Percentiles rank a stretch among this genome's conserved stretches.
Conservation (phyloP, 2,888 invertebrate genomes). For the Ectemnius continuus region DNA sequence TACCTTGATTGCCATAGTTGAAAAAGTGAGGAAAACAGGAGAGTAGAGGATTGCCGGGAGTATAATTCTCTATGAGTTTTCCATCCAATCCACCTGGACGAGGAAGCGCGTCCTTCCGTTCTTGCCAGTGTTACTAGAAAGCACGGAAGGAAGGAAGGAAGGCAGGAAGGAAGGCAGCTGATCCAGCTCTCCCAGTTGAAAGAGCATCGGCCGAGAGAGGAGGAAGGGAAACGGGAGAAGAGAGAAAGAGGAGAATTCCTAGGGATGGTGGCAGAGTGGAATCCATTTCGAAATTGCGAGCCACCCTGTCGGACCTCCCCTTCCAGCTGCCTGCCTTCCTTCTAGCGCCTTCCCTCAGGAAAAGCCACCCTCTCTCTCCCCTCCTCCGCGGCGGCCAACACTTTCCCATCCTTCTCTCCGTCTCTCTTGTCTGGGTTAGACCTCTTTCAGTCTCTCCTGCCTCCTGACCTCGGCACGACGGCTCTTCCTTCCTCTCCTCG, state of each 20-base stretch:
- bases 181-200: slow-evolving; percentile 58
- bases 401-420: neutral
- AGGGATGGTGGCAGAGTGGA: slow-evolving; percentile 66
- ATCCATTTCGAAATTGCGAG: slow-evolving; percentile 78
- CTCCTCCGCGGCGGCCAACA: too few species aligned
- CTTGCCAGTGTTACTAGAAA: slow-evolving; percentile 27
- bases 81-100: slow-evolving; percentile 69
- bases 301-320: slow-evolving; percentile 67
- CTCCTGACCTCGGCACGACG: neutral
- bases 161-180: slow-evolving; percentile 64
- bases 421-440: neutral
- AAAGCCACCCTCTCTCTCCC: slow-evolving; percentile 63
- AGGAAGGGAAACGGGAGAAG: slow-evolving; percentile 50
- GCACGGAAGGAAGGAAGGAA: slow-evolving; percentile 37
- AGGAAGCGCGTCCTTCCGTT: slow-evolving; percentile 34
- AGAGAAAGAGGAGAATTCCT: slow-evolving; percentile 28
- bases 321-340: slow-evolving; percentile 50
- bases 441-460: neutral
- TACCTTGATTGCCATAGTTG: slow-evolving; percentile 31
- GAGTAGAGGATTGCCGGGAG: slow-evolving; percentile 6
- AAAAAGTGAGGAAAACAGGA: slow-evolving; percentile 47
- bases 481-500: neutral
- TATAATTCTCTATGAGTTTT: slow-evolving; percentile 65
- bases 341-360: slow-evolving; percentile 71
- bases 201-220: slow-evolving; percentile 27